Evolutionary conservation across 2,888 invertebrate species (phyloP).

Genomic region (Elysia crispata): DNA sequence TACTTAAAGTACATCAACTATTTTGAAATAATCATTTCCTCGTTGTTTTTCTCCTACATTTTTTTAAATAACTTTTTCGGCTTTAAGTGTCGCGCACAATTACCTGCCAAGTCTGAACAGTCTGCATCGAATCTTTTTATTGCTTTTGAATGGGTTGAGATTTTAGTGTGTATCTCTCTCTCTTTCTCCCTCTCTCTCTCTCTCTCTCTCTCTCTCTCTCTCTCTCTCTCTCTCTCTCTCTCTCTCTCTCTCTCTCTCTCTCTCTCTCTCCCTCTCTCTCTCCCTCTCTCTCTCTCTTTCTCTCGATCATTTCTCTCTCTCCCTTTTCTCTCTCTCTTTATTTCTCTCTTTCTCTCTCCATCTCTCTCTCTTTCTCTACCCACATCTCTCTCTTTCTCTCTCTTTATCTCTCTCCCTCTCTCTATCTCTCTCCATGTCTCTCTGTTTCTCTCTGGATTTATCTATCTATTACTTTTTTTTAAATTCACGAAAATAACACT

Average conservation of each 20-base stretch:
- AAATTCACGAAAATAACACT: too few relatives aligned
- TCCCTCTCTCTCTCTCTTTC: conserved; percentile 6
- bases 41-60: too few relatives aligned
- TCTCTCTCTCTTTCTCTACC: conserved; percentile 9
- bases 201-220: too few relatives aligned
- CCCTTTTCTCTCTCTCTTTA: neutral
- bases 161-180: neutral
- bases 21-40: too few relatives aligned
- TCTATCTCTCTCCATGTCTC: neutral
- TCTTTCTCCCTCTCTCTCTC: neutral
- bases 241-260: neutral
- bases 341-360: neutral
- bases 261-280: neutral
- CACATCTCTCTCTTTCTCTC: too few relatives aligned
- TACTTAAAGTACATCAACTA: too few relatives aligned
- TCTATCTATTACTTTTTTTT: neutral
- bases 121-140: too few relatives aligned
- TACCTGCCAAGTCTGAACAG: too few relatives aligned
- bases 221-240: neutral
- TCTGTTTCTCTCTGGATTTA: neutral
- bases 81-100: too few relatives aligned
- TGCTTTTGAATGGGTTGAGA: too few relatives aligned
- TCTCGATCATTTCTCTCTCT: neutral
- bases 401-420: conserved; percentile 6
- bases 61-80: too few relatives aligned